Percentiles rank a stretch among this genome's conserved stretches.
These are phyloP conservation scores for Acheta domesticus DNA, from an alignment of 2,888 invertebrate species.

Conservation along the genomic window DNA sequence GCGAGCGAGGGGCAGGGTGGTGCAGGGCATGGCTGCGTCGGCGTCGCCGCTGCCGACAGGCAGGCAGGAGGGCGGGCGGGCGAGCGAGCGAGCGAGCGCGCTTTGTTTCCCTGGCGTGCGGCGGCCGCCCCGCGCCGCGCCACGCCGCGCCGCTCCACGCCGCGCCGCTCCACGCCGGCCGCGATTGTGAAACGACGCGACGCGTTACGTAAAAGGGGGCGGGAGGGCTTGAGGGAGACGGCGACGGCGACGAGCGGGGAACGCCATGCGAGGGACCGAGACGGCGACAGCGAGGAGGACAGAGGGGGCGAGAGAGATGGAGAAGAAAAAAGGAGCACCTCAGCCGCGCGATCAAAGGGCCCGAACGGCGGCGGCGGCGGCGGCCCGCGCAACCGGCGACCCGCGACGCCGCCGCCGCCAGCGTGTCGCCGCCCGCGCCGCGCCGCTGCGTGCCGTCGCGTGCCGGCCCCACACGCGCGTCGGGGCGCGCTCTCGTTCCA, in stretches of 20 bases:
- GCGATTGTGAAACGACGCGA: background rate
- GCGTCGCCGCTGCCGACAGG: background rate
- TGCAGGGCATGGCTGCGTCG: background rate
- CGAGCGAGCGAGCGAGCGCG: background rate
- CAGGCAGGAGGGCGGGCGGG: background rate
- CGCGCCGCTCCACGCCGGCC: background rate
- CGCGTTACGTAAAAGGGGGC: conserved; percentile 5
- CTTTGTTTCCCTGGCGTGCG: background rate
- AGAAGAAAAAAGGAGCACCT: background rate
- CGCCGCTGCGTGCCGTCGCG: too few species aligned
- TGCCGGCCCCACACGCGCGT: too few species aligned
- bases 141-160: too few species aligned
- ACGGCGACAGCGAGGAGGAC: background rate
- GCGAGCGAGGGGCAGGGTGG: background rate
- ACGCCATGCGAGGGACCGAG: background rate
- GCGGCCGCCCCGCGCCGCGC: too few species aligned
- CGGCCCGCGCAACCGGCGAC: too few species aligned
- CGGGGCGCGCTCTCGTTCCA: too few species aligned
- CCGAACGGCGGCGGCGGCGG: too few species aligned
- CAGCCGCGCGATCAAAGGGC: too few species aligned
- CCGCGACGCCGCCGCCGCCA: too few species aligned
- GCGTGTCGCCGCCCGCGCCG: too few species aligned
- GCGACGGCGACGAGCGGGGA: too few species aligned
- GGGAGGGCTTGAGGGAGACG: too few species aligned
- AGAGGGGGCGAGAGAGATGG: background rate